Conservation (phyloP, 2,113 vertebrate species). For the Lanius ludovicianus region DNA sequence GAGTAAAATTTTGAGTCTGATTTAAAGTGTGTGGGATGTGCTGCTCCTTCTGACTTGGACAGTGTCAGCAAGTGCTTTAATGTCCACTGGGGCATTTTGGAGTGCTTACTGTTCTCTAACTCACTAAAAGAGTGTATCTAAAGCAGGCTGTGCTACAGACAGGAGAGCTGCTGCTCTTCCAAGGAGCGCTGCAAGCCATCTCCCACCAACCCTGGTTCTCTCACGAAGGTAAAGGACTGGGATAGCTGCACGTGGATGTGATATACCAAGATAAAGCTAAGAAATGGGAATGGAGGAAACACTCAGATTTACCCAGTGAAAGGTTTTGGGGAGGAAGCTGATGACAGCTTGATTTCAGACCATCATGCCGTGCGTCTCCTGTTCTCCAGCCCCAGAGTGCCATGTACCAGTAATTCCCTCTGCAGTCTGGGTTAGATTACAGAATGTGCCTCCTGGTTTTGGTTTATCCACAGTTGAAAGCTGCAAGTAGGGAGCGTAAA, state of each 20-base stretch:
- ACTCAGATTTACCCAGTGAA: neutral
- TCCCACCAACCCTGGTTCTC: neutral
- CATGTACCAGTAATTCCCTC: neutral
- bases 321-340: conserved; percentile 20
- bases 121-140: neutral
- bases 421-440: conserved; percentile 31
- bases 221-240: neutral
- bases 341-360: conserved; percentile 41
- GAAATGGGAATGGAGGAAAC: neutral
- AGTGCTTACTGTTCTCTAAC: neutral
- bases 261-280: neutral
- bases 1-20: neutral
- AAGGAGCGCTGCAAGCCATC: neutral
- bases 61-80: neutral
- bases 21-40: neutral
- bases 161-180: neutral
- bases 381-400: neutral
- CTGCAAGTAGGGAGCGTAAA: neutral
- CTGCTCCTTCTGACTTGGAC: neutral
- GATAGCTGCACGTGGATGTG: neutral
- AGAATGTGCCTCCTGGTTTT: conserved; percentile 50
- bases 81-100: neutral
- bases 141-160: neutral
- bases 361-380: neutral
- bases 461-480: conserved; percentile 33